A percentile compares a stretch with the other conserved stretches of the same genome.
These are phyloP conservation scores for Hemithea aestivaria DNA, from an alignment of 2,888 invertebrate genomes.

Conservation along the genomic window DNA sequence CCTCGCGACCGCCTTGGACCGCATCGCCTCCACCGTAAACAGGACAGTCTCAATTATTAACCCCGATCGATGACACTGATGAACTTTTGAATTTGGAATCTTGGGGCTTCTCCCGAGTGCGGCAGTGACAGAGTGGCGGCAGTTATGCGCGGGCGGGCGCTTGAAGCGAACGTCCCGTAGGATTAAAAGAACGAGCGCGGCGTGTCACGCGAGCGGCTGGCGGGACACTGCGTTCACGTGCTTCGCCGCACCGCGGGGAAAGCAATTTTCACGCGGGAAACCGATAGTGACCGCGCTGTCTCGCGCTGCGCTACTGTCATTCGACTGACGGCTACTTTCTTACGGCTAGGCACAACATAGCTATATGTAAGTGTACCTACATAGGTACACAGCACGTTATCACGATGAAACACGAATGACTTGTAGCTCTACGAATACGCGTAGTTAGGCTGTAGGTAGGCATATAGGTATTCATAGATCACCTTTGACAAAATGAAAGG, in stretches of 20 bases:
- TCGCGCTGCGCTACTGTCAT: conserved; percentile 62
- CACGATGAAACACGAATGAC: conserved; percentile 26
- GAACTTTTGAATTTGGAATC: no score
- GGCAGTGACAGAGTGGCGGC: conserved; percentile 33
- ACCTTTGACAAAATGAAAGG: no score
- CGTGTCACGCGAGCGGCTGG: conserved; percentile 75
- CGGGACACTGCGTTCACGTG: conserved; percentile 77
- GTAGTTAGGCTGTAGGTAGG: no score
- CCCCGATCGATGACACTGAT: conserved; percentile 54
- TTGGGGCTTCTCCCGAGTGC: no score
- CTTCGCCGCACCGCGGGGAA: conserved; percentile 59
- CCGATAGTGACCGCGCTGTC: conserved; percentile 72
- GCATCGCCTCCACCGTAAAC: conserved; percentile 76
- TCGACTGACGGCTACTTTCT: conserved; percentile 18
- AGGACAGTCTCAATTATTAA: conserved; percentile 56
- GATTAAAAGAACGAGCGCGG: conserved; percentile 42
- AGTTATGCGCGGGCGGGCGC: conserved; percentile 61
- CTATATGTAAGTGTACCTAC: no score
- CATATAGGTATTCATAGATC: no score
- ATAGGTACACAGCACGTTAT: conserved; percentile 16
- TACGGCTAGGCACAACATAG: no score
- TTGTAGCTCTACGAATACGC: conserved; percentile 3
- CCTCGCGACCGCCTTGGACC: conserved; percentile 85
- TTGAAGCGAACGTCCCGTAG: conserved; percentile 50
- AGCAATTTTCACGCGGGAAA: conserved; percentile 77